Evolutionary conservation across 2,797 vertebrate species (phyloP).

Genomic region (Dermochelys coriacea): DNA sequence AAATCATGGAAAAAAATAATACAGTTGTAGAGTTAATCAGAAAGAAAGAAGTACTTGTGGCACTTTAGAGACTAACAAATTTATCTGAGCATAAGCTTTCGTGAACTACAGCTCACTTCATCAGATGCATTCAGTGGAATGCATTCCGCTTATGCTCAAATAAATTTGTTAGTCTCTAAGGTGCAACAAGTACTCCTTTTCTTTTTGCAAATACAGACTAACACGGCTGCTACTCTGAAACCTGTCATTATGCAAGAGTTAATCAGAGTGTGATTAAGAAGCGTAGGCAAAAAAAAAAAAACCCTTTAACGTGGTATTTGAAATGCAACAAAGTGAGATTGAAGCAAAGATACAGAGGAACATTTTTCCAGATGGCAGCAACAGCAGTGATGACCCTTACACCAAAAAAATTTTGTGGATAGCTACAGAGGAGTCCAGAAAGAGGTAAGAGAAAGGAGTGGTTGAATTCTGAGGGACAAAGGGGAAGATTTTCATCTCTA

Average conservation of each 20-base stretch:
- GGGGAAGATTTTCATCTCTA: fast-evolving
- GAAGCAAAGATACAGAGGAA: not conserved
- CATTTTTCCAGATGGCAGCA: not conserved
- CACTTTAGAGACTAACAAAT: too few species aligned
- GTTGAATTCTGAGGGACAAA: not conserved
- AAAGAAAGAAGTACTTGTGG: too few species aligned
- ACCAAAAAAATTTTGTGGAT: not conserved
- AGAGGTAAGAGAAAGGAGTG: not conserved
- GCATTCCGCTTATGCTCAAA: too few species aligned
- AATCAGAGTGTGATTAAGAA: not conserved
- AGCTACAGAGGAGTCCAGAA: not conserved
- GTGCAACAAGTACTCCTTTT: too few species aligned
- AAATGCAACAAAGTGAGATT: not conserved
- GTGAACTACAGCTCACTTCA: too few species aligned
- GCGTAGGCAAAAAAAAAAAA: not conserved
- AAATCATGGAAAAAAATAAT: too few species aligned
- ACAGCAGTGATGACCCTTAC: not conserved
- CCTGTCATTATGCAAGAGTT: too few species aligned
- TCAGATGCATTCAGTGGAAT: too few species aligned
- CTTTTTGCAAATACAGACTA: too few species aligned
- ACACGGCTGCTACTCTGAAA: too few species aligned
- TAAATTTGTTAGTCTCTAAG: too few species aligned
- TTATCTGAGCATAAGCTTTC: too few species aligned
- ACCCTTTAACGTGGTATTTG: not conserved
- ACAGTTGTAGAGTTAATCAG: not conserved